Conservation (phyloP, 92 coral and sea anemone genomes). For the Palythoa grandiflora region DNA sequence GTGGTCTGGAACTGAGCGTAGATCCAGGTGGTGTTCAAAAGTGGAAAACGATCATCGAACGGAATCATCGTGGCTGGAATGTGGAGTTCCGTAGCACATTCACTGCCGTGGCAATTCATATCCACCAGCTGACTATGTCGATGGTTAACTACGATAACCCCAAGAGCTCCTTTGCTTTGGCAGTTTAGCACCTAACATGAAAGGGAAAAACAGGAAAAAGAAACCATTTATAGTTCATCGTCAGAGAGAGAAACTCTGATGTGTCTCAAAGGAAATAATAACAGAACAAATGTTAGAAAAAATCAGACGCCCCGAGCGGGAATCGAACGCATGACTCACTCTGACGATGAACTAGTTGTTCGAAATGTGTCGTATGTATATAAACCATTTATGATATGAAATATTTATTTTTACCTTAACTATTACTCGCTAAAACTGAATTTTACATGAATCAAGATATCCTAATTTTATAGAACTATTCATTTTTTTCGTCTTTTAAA, state of each 20-base stretch:
- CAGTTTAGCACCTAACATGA: constrained; percentile 68
- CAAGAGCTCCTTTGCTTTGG: constrained; percentile 78
- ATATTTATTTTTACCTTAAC: background rate
- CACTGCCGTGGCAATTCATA: constrained; percentile 79
- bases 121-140: constrained; percentile 51
- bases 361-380: no score
- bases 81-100: constrained; percentile 73
- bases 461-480: no score
- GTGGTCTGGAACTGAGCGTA: constrained; percentile 87
- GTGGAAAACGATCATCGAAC: constrained; percentile 25
- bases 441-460: no score
- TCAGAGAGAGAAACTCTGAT: no score
- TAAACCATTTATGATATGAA: background rate
- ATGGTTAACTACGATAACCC: constrained; percentile 65
- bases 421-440: no score
- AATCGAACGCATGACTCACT: no score
- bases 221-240: background rate
- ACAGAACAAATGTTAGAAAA: no score
- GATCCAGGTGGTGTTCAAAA: background rate
- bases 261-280: no score
- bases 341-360: no score
- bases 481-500: no score
- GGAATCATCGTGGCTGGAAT: constrained; percentile 86
- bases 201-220: background rate
- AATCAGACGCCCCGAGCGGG: no score